phyloP scores from a whole-genome alignment of 2,797 vertebrate species.

The Microhierax caerulescens region DNA sequence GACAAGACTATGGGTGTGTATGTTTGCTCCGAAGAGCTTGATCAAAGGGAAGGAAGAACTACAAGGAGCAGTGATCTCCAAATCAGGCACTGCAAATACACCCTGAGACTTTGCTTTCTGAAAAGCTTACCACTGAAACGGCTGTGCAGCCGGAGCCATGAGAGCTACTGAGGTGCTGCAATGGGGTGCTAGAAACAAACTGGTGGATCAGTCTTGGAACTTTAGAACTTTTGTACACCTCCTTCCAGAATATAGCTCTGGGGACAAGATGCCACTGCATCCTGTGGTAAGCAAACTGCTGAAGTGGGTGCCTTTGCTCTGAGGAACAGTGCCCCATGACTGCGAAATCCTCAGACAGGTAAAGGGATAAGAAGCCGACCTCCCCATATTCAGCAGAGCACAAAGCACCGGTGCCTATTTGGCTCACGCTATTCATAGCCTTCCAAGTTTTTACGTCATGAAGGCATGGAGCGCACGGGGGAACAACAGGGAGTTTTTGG shows the following conservation, averaged over 20 bases:
- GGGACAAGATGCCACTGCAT: background rate
- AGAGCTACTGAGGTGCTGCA: background rate
- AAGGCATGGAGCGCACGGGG: background rate
- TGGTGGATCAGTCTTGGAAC: background rate
- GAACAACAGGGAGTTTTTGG: background rate
- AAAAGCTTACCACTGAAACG: background rate
- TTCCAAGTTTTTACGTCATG: background rate
- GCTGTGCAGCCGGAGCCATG: background rate
- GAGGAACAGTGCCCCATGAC: background rate
- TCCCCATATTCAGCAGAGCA: fast-evolving
- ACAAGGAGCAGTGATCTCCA: background rate
- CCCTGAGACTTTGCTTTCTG: background rate
- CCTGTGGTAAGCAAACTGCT: background rate
- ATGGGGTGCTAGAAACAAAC: background rate
- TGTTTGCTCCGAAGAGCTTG: background rate
- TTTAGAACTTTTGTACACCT: background rate
- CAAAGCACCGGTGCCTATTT: background rate
- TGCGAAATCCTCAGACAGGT: background rate
- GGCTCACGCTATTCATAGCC: background rate
- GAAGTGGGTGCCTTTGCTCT: background rate
- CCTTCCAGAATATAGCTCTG: background rate
- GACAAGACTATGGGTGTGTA: background rate
- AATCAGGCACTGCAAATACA: background rate
- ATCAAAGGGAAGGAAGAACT: background rate
- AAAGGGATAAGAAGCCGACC: background rate